Base-by-base conservation (phyloP, 2,113 vertebrate genomes). In the Spea multiplicata region DNA sequence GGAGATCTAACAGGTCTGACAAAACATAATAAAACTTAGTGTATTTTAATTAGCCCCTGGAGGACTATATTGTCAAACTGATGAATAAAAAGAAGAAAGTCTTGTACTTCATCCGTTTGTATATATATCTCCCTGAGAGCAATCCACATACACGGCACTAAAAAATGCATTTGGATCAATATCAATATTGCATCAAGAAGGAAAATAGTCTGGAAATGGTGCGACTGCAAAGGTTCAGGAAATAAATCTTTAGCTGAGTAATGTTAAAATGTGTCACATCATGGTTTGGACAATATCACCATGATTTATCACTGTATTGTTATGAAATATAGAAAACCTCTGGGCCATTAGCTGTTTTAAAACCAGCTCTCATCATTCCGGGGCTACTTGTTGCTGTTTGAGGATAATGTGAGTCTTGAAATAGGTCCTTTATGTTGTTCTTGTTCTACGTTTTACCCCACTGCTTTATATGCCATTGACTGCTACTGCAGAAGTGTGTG, bases 1-100 rank as follows among this genome's bases (percentile, higher is more conserved):
- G 7, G 47, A 52, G 77, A 66, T 66, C 62, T 55, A 79, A 66
- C 71, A 79, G 53, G 69, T 66, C 77, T 79, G 77, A 66, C 77
- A 79, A 79, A 73, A 73, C 77, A 73, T 61, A 66, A 79, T 79
- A 79, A 73, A 79, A 79, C 70, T 55, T 79, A 73, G 70, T 73
- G 48, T 73, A 73, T 73, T 79, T 79, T 79, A 79, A 79, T 73
- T 64, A 30, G 52, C 66, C 70, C 71, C 77, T 14, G 57, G 77
- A 53, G 70, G 30, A 69, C 69, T 6, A n/a, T 73, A 59, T 65
- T 79, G 77, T 73, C 77, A 73, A 45, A 62, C 30, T 79, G 77
- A 79, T 79, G 77, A 79, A 73, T 79, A 79, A 79, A 73, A 30
- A 55, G 61, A 55, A 44, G 62, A 73, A 73, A 72, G 57, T 30